Base-by-base conservation (phyloP, 2,113 vertebrate genomes). In the Gobiocypris rarus region DNA sequence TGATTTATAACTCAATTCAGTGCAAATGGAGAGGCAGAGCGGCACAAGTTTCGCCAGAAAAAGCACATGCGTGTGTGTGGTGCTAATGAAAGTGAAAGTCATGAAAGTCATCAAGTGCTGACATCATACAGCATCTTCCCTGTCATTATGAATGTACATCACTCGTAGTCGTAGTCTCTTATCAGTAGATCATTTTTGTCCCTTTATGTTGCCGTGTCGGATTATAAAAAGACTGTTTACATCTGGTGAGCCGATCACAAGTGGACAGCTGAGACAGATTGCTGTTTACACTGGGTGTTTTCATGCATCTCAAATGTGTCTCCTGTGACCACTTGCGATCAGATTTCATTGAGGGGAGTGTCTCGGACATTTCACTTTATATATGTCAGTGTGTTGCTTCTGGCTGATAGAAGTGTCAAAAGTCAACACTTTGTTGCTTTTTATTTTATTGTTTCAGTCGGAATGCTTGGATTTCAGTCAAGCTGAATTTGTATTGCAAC, bases 1-100 rank as follows among this genome's bases (percentile, higher is more conserved):
- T 91, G 90, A 94, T 94, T 92, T 93, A 94, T 93, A 93, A 93
- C 91, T 92, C 90, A 94, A 92, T 89, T 91, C 93, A 92, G 92
- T 90, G 89, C 87, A 73, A 79, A 91, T 90, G 87, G 89, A 91
- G 24, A 61, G 75, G 59, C 59, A 70, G 59, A 61, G 81, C 75
- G 28, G 74, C 74, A 75, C 14, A 56, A 2, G 34, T 77, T 84
- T 88, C 91, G 92, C 90, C 92, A 92, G 92, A 89, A 93, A 93
- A 92, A 90, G 90, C 91, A 92, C 89, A 88, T 54, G 43, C 31
- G 50, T 84, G 73, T 74, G 58, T 81, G 54, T 75, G 63, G 22
- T 43, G 69, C 17, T 70, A 9, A 22, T 22, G 4, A 41, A 70
- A n/a, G n/a, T n/a, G n/a, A n/a, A n/a, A n/a, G n/a, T n/a, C n/a